A percentile compares a stretch with the other conserved stretches of the same genome.
These are phyloP conservation scores for Amphiprion ocellaris DNA, from an alignment of 2,113 vertebrate species.

Conservation along the genomic window DNA sequence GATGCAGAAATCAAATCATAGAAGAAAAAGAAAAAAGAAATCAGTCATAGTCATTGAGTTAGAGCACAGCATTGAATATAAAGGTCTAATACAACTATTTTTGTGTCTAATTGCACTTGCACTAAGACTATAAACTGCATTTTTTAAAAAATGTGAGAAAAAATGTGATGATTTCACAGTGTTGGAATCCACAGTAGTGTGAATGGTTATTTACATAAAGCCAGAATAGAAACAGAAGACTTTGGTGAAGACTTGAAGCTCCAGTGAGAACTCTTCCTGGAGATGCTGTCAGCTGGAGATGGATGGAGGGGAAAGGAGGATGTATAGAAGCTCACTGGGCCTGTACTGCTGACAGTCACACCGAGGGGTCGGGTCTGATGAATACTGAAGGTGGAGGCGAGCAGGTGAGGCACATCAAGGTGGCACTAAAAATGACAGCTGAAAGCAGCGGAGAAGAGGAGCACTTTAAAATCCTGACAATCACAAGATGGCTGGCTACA, in stretches of 20 bases:
- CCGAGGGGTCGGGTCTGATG: not conserved
- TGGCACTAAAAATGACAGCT: conserved; percentile 7
- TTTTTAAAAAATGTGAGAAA: not conserved
- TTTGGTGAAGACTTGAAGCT: not conserved
- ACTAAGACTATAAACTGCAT: too few relatives aligned
- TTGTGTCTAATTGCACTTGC: too few relatives aligned
- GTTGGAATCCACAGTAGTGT: not conserved
- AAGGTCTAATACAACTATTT: too few relatives aligned
- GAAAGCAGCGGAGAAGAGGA: conserved; percentile 4
- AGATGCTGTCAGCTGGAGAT: not conserved
- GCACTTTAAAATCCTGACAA: not conserved
- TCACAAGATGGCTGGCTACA: not conserved
- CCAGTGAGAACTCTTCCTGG: not conserved
- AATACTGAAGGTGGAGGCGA: not conserved
- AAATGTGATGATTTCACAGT: not conserved
- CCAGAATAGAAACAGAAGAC: not conserved
- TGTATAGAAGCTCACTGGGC: not conserved
- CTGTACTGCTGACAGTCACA: conserved; percentile 6
- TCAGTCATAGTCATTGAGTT: not conserved
- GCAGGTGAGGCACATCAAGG: conserved; percentile 14
- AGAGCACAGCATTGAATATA: too few relatives aligned
- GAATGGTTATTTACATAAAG: not conserved
- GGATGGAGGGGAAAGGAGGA: conserved; percentile 2
- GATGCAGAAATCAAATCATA: too few relatives aligned
- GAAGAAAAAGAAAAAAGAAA: too few relatives aligned